These are phyloP conservation scores for Mystacornis crossleyi DNA, from an alignment of 2,113 vertebrate species.

Conservation along the genomic window DNA sequence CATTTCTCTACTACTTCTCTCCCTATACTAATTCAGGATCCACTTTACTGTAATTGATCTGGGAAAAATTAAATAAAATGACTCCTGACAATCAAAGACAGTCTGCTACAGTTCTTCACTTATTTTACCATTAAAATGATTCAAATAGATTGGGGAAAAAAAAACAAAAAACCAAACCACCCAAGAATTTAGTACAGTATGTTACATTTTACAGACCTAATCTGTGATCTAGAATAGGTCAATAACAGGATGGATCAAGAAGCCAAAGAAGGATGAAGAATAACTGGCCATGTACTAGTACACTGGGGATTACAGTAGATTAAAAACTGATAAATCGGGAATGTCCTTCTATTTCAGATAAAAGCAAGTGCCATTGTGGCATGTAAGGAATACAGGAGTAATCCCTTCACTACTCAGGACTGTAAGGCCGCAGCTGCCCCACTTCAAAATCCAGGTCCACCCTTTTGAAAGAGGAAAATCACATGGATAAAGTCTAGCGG, in stretches of 20 bases:
- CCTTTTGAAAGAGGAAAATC: not conserved
- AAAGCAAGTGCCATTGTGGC: not conserved
- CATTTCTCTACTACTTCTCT: not conserved
- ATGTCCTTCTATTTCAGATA: not conserved
- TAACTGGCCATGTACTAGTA: not conserved
- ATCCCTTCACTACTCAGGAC: not conserved
- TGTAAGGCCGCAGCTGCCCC: not conserved
- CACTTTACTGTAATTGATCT: not conserved
- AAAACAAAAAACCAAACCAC: not conserved
- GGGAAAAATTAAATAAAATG: not conserved
- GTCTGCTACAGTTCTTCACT: not conserved
- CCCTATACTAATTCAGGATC: not conserved
- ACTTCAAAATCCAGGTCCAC: not conserved
- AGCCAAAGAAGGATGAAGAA: not conserved
- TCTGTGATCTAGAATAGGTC: not conserved
- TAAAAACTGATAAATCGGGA: not conserved
- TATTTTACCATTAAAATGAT: not conserved
- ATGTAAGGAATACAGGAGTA: not conserved
- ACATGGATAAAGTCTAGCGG: not conserved
- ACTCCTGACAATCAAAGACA: not conserved
- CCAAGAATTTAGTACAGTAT: not conserved
- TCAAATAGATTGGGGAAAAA: not conserved
- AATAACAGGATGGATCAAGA: not conserved
- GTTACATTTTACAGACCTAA: not conserved
- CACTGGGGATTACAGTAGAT: not conserved